A percentile compares a stretch with the other conserved stretches of the same genome.
Evolutionary conservation across 2,797 vertebrate species (phyloP).

Genomic region (Saxicola maurus): DNA sequence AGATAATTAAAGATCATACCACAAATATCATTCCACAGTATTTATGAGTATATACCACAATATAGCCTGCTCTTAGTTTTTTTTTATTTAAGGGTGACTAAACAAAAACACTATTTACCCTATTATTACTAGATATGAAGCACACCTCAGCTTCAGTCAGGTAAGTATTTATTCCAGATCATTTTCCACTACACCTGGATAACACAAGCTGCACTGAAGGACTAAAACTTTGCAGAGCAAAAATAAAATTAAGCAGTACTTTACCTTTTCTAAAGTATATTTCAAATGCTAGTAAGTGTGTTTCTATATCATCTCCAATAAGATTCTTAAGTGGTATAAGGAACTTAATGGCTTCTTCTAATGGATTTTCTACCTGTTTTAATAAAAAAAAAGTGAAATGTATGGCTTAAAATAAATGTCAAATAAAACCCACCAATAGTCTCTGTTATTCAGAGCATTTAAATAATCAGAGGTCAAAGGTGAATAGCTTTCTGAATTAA

Average conservation of each 20-base stretch:
- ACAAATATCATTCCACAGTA: neutral
- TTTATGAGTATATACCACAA: neutral
- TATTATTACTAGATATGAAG: neutral
- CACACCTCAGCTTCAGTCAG: neutral
- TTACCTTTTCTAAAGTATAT: constrained; percentile 83
- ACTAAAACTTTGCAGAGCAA: neutral
- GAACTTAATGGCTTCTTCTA: constrained; percentile 81
- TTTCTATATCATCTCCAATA: constrained; percentile 75
- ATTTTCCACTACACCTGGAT: neutral
- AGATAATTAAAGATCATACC: neutral
- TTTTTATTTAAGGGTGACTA: neutral
- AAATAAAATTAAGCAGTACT: neutral
- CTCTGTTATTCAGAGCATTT: neutral
- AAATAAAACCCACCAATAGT: neutral
- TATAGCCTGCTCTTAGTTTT: rapidly evolving
- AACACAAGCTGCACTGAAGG: neutral
- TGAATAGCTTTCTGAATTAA: neutral
- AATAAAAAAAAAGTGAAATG: constrained; percentile 20
- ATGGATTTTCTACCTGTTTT: constrained; percentile 76
- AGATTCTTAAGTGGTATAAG: constrained; percentile 78
- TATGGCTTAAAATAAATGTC: neutral
- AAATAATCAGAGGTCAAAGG: neutral
- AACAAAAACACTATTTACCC: neutral
- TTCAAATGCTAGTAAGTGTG: constrained; percentile 80
- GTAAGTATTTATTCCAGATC: neutral